Conservation (phyloP, 2,797 vertebrate species). For the Pangasius larnaudii region DNA sequence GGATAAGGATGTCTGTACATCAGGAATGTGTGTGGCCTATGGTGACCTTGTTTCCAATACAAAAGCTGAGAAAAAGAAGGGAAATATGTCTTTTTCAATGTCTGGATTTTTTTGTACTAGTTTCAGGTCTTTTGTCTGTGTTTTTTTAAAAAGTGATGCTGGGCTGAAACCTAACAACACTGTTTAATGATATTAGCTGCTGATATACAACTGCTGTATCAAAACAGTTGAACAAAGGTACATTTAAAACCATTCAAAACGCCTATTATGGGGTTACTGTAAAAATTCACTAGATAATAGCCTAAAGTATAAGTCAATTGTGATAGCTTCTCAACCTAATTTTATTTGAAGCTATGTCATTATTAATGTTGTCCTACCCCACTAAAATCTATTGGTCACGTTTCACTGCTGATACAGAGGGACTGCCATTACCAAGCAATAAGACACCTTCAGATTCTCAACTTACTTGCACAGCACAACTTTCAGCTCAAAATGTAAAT, state of each 20-base stretch:
- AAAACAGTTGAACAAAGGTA: not conserved
- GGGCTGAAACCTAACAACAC: not conserved
- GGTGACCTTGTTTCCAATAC: not conserved
- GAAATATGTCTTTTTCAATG: not conserved
- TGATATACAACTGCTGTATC: not conserved
- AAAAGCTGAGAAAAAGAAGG: not conserved
- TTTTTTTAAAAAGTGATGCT: not conserved
- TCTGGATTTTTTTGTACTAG: not conserved
- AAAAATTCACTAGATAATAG: not conserved
- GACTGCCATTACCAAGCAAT: not conserved
- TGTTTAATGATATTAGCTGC: not conserved
- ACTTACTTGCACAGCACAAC: not conserved
- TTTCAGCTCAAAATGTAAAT: constrained; percentile 1
- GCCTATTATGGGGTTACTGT: not conserved
- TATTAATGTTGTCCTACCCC: not conserved
- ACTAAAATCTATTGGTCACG: not conserved
- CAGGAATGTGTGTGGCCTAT: not conserved
- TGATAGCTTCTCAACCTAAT: not conserved
- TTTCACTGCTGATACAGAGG: constrained; percentile 9
- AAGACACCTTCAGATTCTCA: constrained; percentile 10
- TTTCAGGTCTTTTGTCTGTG: constrained; percentile 3
- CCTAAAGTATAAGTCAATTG: not conserved
- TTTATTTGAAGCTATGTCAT: not conserved
- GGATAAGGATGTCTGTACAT: constrained; percentile 6
- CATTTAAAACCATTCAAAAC: not conserved